Evolutionary conservation across 2,113 vertebrate genomes (phyloP), one percentile per base, ranked within the genome.

Genomic region (Ondatra zibethicus): DNA sequence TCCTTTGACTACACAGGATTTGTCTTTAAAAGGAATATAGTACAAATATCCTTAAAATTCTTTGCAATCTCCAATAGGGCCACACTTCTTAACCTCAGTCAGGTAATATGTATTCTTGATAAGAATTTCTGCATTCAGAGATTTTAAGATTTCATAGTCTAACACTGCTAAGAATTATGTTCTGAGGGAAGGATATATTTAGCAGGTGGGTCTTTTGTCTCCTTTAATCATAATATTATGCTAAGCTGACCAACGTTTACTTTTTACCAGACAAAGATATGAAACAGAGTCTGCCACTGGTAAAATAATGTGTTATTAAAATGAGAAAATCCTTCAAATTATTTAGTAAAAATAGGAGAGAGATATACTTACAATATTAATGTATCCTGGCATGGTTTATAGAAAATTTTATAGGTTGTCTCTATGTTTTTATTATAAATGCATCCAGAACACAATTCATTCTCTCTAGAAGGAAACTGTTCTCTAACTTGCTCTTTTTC

Each of bases 231-330:
- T 95, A 95, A 91, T 96, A 92, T 85, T 97, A 90, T 89, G 45
- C 45, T 96, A 92, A 63, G 50, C 36, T 88, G 29, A 86, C 70
- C 47, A 95, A n/a, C 76, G 88, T 96, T 97, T 95, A 92, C 58
- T 88, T 75, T 96, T 82, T 21, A 23, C n/a, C 33, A 55, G 87
- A 96, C 75, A 94, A 10, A 89, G 89, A 97, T 76, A 96, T 94
- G 91, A 96, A 97, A 95, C 89, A 96, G 94, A 92, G 73, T 87
- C 91, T 72, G 84, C n/a, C 77, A 58, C 77, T 95, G 92, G 81
- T 65, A 95, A 97, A 96, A 94, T 73, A 94, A 94, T 52, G 29
- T 63, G 29, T 77, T 96, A 94, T 85, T 93, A 96, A 97, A 96
- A 87, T 93, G 65, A 95, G 78, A 93, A 84, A 95, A 88, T 91